Percentiles rank a stretch among this genome's conserved stretches.
Evolutionary conservation across 2,888 invertebrate genomes (phyloP).

Genomic region (Cataglyphis altisquamis): DNA sequence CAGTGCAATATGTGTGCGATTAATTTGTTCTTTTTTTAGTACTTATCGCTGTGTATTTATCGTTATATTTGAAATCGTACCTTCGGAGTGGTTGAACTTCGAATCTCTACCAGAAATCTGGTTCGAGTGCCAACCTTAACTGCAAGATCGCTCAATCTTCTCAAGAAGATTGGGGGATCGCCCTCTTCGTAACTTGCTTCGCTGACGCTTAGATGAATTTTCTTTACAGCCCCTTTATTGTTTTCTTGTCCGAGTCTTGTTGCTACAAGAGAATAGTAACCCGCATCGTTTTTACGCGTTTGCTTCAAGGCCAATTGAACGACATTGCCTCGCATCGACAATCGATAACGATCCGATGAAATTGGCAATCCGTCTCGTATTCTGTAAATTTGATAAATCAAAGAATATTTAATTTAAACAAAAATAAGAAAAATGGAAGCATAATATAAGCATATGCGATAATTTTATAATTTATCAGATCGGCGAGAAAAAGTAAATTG

Average conservation of each 20-base stretch:
- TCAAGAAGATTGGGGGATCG: constrained; percentile 93
- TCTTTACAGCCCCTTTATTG: constrained; percentile 88
- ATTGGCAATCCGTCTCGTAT: constrained; percentile 87
- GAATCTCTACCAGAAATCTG: constrained; percentile 94
- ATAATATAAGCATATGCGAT: not conserved
- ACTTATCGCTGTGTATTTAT: not conserved
- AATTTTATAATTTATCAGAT: constrained; percentile 63
- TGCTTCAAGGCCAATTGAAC: constrained; percentile 88
- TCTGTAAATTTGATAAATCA: constrained; percentile 67
- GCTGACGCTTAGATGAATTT: constrained; percentile 81
- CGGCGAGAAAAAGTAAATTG: not conserved
- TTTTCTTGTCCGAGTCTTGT: constrained; percentile 88
- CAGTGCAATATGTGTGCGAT: not conserved
- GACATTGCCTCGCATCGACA: constrained; percentile 88
- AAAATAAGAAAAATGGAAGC: constrained; percentile 18
- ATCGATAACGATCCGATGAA: constrained; percentile 90
- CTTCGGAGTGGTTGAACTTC: constrained; percentile 93
- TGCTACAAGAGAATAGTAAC: constrained; percentile 90
- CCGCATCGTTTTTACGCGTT: constrained; percentile 85
- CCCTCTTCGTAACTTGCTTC: constrained; percentile 87
- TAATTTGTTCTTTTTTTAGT: not conserved
- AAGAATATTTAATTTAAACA: constrained; percentile 20
- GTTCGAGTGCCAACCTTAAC: constrained; percentile 96
- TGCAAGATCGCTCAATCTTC: constrained; percentile 94
- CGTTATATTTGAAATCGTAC: constrained; percentile 85